Conservation (phyloP, 2,113 vertebrate species). For the Acrocephalus arundinaceus region DNA sequence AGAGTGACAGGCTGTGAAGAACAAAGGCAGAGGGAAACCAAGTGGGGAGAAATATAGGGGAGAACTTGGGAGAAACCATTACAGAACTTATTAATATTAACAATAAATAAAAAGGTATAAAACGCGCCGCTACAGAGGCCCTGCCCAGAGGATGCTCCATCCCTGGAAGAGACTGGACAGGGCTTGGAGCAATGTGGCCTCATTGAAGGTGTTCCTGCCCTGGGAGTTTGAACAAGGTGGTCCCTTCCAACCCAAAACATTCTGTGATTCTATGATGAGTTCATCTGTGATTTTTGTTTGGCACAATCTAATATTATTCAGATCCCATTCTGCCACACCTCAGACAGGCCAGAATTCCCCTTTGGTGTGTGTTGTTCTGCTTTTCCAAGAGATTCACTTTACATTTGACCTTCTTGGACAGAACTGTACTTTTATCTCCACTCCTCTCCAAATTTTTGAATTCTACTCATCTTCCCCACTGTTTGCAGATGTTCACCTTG, state of each 20-base stretch:
- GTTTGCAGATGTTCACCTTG: background rate
- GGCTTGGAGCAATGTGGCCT: background rate
- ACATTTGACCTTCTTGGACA: background rate
- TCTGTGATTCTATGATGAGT: no score
- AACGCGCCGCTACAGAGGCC: no score
- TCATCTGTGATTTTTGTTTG: background rate
- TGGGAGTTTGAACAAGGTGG: no score
- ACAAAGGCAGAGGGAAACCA: no score
- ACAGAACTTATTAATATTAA: no score
- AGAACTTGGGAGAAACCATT: no score
- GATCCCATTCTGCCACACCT: background rate
- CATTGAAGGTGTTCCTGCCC: background rate
- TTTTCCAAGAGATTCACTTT: background rate
- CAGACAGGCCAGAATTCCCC: background rate
- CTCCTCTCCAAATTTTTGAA: background rate
- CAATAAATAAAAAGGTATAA: no score
- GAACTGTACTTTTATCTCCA: background rate
- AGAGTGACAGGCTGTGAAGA: no score
- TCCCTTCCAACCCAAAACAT: background rate
- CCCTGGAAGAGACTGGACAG: background rate
- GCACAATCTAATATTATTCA: background rate
- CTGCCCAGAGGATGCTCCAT: background rate
- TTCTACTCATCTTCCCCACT: background rate
- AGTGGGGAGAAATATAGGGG: no score
- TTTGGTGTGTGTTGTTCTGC: background rate